Conservation (phyloP, 2,797 vertebrate species). For the Gadopsis marmoratus region DNA sequence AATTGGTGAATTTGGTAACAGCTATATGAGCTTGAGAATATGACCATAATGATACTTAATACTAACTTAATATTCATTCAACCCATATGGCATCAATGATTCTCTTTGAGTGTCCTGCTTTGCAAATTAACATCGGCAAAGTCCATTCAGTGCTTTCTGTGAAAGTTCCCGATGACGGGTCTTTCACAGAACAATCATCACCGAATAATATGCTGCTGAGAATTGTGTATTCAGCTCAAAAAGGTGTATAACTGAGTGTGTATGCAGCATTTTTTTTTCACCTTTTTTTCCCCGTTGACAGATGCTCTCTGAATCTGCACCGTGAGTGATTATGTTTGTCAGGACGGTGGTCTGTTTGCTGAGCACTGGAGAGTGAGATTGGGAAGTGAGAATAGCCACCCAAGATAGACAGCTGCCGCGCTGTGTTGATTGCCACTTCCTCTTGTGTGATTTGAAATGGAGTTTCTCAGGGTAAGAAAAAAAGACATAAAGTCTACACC, state of each 20-base stretch:
- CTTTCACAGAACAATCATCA: slow-evolving; percentile 59
- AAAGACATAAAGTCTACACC: slow-evolving; percentile 28
- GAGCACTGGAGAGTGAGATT: slow-evolving; percentile 72
- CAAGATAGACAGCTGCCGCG: slow-evolving; percentile 71
- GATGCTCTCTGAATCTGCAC: slow-evolving; percentile 63
- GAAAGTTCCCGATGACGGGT: slow-evolving; percentile 27
- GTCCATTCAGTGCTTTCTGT: slow-evolving; percentile 9
- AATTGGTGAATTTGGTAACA: background rate
- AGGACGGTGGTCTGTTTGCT: slow-evolving; percentile 68
- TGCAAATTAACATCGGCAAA: slow-evolving; percentile 33
- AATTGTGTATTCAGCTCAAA: slow-evolving; percentile 44
- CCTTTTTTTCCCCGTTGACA: slow-evolving; percentile 48
- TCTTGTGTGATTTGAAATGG: slow-evolving; percentile 72
- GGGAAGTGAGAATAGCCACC: slow-evolving; percentile 66
- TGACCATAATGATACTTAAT: background rate
- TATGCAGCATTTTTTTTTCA: slow-evolving; percentile 13
- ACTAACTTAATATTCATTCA: slow-evolving; percentile 58
- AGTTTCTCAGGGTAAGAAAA: slow-evolving; percentile 47
- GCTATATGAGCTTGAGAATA: slow-evolving; percentile 1
- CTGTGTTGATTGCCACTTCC: slow-evolving; percentile 73
- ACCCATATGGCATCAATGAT: slow-evolving; percentile 34
- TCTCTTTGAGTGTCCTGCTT: slow-evolving; percentile 46
- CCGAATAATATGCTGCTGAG: slow-evolving; percentile 38
- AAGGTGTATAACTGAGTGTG: slow-evolving; percentile 52
- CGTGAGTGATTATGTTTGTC: slow-evolving; percentile 75